Base-by-base conservation (phyloP, 2,797 vertebrate species). In the Dryobates pubescens region DNA sequence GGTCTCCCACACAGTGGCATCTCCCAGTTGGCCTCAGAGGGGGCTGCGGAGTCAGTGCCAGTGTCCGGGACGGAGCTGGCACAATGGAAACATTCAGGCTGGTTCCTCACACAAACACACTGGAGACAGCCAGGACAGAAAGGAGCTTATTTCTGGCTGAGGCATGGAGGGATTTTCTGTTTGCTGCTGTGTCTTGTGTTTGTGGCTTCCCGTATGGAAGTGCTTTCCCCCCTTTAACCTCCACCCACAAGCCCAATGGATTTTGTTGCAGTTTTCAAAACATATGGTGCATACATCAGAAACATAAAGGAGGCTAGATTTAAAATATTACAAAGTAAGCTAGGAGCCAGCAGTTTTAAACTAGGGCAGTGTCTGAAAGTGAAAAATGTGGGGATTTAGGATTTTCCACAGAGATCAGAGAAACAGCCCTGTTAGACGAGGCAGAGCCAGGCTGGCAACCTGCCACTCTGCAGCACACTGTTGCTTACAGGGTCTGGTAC, bases 311-410 rank as follows among this genome's bases (percentile, higher is more conserved):
- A n/a, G 63, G 78, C 93, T 94, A 92, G 93, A 94, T 92, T 96
- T 95, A 88, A 96, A 93, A 36, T 69, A 89, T 92, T 78, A 96
- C 90, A 95, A 93, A 95, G 94, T 81, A 80, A 96, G 68, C 76
- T 71, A 83, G 72, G 74, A 85, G 63, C 73, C 90, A 88, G 53
- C 79, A 29, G 86, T 86, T 93, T 85, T 73, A 78, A 96, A 92
- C 82, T 92, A 94, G 94, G 91, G 36, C 94, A 96, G 82, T 7
- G 30, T 63, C 49, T 63, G 77, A 95, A 75, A 91, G 45, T n/a
- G 47, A 89, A 82, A 81, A 91, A 82, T 15, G 68, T 30, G 71
- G 24, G 70, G 89, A 96, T 95, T 96, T 91, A 76, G 88, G 87
- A 80, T 93, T 94, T 95, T 91, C 82, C 81, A 14, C 41, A 87